Conservation (phyloP, 2,113 vertebrate genomes). For the Labrus mixtus region DNA sequence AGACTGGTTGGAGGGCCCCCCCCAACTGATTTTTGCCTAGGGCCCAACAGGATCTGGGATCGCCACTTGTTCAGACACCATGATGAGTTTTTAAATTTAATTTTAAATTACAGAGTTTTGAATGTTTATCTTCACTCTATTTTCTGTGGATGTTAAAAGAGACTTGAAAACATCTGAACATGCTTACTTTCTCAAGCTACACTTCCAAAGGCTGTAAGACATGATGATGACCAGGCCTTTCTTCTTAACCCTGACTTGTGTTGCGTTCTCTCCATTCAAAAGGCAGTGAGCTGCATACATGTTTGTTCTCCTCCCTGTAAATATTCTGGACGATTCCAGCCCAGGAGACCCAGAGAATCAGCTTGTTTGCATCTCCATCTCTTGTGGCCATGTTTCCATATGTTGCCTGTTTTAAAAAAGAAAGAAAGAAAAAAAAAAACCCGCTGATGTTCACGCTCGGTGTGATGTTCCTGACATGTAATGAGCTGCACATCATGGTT, state of each 20-base stretch:
- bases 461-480: conserved; percentile 24
- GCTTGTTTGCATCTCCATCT: conserved; percentile 6
- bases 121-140: no score
- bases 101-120: no score
- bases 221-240: conserved; percentile 20
- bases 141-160: no score
- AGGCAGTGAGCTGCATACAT: conserved; percentile 60
- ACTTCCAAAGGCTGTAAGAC: no score
- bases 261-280: conserved; percentile 25
- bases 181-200: no score
- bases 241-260: conserved; percentile 20
- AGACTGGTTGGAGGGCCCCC: no score
- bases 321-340: not conserved
- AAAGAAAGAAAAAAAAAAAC: no score
- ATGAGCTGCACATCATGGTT: conserved; percentile 28
- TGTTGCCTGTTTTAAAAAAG: not conserved
- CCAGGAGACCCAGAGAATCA: not conserved
- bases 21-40: no score
- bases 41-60: no score
- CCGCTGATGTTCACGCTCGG: not conserved
- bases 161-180: no score
- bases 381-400: conserved; percentile 8
- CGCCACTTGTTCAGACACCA: no score
- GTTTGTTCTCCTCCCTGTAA: conserved; percentile 49
- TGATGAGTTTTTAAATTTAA: no score